Evolutionary conservation across 2,888 invertebrate species (phyloP).

Genomic region (Lymantria dispar): DNA sequence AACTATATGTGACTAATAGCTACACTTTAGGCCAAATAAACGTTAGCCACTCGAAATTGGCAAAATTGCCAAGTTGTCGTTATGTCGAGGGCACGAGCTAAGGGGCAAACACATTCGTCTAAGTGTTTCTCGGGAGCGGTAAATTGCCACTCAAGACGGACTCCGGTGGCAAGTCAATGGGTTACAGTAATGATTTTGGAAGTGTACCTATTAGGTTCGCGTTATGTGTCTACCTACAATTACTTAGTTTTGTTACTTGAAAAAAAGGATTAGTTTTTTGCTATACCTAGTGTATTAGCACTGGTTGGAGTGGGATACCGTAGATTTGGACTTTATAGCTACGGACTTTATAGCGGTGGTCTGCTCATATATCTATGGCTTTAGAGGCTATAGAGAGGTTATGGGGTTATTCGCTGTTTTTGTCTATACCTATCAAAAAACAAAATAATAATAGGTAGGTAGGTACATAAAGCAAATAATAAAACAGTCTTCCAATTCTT

Average conservation of each 20-base stretch:
- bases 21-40: slow-evolving; percentile 34
- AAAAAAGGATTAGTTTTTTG: no score
- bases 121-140: slow-evolving; percentile 63
- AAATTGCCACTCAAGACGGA: slow-evolving; percentile 67
- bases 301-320: no score
- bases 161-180: slow-evolving; percentile 35
- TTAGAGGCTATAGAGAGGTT: no score
- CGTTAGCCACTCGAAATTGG: slow-evolving; percentile 46
- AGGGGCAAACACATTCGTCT: slow-evolving; percentile 63
- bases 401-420: no score
- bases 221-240: not conserved
- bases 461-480: no score
- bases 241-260: not conserved
- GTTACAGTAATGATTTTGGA: slow-evolving; percentile 44
- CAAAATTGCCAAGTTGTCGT: slow-evolving; percentile 62
- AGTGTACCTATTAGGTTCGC: slow-evolving; percentile 20
- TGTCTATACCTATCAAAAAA: no score
- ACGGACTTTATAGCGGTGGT: no score
- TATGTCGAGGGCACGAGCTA: slow-evolving; percentile 33
- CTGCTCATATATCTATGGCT: no score
- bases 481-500: no score
- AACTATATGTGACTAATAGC: slow-evolving; percentile 9
- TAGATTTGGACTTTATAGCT: no score
- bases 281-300: no score
- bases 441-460: no score